Evolutionary conservation across 2,797 vertebrate genomes (phyloP), one percentile per base, ranked within the genome.

Genomic region (Peromyscus eremicus): DNA sequence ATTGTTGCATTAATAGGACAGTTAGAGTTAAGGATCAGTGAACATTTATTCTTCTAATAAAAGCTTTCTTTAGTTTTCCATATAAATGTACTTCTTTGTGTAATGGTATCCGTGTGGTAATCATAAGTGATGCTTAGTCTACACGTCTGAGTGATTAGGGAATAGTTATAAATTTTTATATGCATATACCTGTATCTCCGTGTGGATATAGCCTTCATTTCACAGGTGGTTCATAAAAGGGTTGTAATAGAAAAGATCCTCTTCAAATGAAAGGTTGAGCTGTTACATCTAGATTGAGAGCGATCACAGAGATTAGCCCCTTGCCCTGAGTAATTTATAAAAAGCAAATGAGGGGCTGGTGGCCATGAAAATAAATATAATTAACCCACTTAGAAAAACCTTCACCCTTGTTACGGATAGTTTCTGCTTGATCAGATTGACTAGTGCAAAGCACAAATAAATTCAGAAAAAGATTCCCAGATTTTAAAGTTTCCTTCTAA

Each of bases 131-230:
- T 97, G 97, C 98, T 98, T 97, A 93, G 96, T 93, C 81, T 98
- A 93, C 97, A 98, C 95, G 95, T 98, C 89, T 98, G 96, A 98
- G 97, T 98, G 98, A 98, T 98, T 98, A 98, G 97, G 95, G 97
- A 97, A 97, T 97, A 97, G 97, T 98, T 98, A 97, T 98, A 97
- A 97, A 97, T 98, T 98, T 98, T 98, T 98, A 98, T 97, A 98
- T 96, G 98, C 97, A 95, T 95, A 96, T 96, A 98, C 97, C 95
- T 97, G 37, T 96, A 98, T 95, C 81, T 96, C 91, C 57, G 92
- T 0, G 0, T 95, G 88, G 89, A 94, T 75, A 75, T 85, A 95
- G 92, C 92, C 83, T 97, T 89, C 73, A 76, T 81, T 96, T 97
- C 93, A 97, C 96, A 98, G 97, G 98, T 98, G 97, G 97, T 97